Base-by-base conservation (phyloP, 1,140 invertebrate genomes). In the Heliconius congener region DNA sequence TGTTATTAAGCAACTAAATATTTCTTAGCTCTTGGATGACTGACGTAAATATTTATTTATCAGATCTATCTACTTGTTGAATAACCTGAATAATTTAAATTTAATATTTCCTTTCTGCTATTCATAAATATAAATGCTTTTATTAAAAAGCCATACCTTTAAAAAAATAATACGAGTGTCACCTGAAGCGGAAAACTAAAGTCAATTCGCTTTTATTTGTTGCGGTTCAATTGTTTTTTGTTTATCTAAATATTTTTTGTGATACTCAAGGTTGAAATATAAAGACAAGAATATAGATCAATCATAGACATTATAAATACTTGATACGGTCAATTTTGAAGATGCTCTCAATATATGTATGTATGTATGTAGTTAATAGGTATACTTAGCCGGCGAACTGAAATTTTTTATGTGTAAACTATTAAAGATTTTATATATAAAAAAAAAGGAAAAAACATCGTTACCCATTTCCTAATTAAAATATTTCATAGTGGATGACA, bases 31-130 rank as follows among this genome's bases (percentile, higher is more conserved):
- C 39, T 71, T 79, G 34, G 77, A 79, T 74, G 57, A 73, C 50
- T 76, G 57, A 74, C 52, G 70, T 50, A n/a, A 76, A n/a, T 11
- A 60, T 66, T 75, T 79, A 79, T 79, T 79, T 79, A 79, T 79
- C 66, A 52, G 42, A 71, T 71, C 18, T 60, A 60, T 60, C 57
- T 1, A 60, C n/a, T 60, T 60, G 8, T n/a, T 60, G n/a, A 60
- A 11, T 60, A 9, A 23, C 3, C 19, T 60, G n/a, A 60, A 60
- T n/a, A 60, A 60, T 60, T 27, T 11, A 3, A 23, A 11, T 27
- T 23, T 23, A n/a, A 23, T 60, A 60, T 46, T 46, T 16, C 4
- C 42, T 1, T 16, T 16, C 4, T 46, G 42, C 42, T 46, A 16
- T 46, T 46, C 42, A 46, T 46, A 4, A 46, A 46, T 46, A 13